These are phyloP conservation scores for Tangara arthus DNA, from an alignment of 2,797 vertebrate genomes.

Conservation along the genomic window DNA sequence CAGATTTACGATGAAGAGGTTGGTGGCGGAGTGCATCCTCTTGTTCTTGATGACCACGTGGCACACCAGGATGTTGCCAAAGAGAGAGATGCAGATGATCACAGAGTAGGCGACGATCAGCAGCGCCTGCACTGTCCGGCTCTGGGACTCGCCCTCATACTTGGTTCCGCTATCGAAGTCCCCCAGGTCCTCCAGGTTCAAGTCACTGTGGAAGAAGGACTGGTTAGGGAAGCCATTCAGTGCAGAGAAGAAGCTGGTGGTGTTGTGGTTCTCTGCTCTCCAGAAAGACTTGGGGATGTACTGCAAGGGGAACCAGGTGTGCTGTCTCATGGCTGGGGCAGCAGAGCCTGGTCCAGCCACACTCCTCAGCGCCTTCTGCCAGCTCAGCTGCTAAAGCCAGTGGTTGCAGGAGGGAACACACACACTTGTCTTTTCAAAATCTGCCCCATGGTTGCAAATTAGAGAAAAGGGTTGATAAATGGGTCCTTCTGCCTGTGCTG, in stretches of 20 bases:
- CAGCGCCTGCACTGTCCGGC: slow-evolving; percentile 56
- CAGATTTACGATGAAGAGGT: slow-evolving; percentile 79
- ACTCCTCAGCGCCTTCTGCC: not conserved
- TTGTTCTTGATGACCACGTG: slow-evolving; percentile 79
- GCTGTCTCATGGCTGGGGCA: slow-evolving; percentile 40
- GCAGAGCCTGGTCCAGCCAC: not conserved
- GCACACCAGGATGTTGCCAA: slow-evolving; percentile 78
- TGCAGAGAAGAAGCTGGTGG: not conserved
- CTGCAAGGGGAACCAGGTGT: slow-evolving; percentile 55
- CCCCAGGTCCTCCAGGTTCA: slow-evolving; percentile 68
- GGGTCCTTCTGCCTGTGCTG: not conserved
- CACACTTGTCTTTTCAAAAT: not conserved
- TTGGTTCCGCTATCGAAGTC: not conserved
- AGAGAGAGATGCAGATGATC: slow-evolving; percentile 78
- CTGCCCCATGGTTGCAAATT: not conserved
- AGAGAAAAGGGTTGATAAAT: not conserved
- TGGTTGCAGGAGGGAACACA: not conserved
- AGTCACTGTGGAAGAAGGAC: slow-evolving; percentile 62
- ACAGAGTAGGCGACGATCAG: slow-evolving; percentile 75
- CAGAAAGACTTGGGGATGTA: slow-evolving; percentile 53
- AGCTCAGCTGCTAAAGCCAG: not conserved
- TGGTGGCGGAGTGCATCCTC: slow-evolving; percentile 76
- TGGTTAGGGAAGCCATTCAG: slow-evolving; percentile 60
- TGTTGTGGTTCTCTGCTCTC: not conserved
- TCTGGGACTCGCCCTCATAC: slow-evolving; percentile 69